Conservation (phyloP, 2,113 vertebrate species). For the Antechinus stuartii region DNA sequence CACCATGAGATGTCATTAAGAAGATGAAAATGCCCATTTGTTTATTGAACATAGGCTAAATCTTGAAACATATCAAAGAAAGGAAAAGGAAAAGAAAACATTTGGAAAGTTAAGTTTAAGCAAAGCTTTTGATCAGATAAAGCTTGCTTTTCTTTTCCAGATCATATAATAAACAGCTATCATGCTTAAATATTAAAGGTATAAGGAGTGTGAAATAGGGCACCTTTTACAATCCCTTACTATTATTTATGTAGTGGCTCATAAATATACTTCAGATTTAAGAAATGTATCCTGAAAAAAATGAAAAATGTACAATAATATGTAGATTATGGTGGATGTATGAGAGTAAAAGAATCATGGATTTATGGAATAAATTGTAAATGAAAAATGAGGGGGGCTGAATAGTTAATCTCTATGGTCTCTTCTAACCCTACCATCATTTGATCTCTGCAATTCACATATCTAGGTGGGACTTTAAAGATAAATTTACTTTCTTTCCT, state of each 20-base stretch:
- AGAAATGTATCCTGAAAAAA: not conserved
- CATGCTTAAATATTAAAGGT: too few species aligned
- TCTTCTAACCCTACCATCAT: too few species aligned
- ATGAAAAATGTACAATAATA: not conserved
- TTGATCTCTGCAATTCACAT: too few species aligned
- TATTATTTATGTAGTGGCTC: not conserved
- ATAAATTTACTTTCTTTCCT: too few species aligned
- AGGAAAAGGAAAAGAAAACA: not conserved
- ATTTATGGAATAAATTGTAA: too few species aligned
- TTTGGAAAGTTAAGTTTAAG: not conserved
- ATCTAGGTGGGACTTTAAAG: too few species aligned
- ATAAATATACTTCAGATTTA: not conserved
- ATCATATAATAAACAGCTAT: too few species aligned
- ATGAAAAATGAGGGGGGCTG: too few species aligned
- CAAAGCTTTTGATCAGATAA: too few species aligned
- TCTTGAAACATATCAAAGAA: not conserved
- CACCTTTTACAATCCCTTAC: not conserved
- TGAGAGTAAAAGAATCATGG: not conserved
- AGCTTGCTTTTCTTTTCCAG: too few species aligned
- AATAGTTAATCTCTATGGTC: too few species aligned
- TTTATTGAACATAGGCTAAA: not conserved
- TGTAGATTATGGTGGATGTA: not conserved
- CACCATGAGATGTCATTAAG: not conserved
- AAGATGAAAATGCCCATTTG: not conserved
- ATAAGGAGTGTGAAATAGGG: not conserved